Conservation (phyloP, 2,888 invertebrate species). For the Eulithis testata region DNA sequence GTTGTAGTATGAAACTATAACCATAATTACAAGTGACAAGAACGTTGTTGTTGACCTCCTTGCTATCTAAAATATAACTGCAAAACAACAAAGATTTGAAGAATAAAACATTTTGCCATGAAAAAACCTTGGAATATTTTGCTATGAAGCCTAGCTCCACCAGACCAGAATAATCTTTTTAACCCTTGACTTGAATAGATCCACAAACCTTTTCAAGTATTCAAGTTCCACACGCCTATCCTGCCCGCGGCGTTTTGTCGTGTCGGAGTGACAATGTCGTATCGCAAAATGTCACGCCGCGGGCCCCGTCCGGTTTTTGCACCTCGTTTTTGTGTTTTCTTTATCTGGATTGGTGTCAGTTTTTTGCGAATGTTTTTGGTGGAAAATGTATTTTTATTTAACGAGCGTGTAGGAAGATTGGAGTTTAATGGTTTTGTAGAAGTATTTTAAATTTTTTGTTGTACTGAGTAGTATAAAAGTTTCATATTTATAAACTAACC, state of each 20-base stretch:
- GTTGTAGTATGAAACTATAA: too few relatives aligned
- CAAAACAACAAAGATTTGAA: too few relatives aligned
- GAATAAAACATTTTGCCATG: too few relatives aligned
- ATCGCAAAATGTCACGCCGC: slow-evolving; percentile 34
- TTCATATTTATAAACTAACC: too few relatives aligned
- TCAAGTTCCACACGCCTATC: slow-evolving; percentile 14
- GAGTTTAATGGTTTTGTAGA: not conserved
- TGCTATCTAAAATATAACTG: too few relatives aligned
- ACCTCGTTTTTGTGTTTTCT: slow-evolving; percentile 45
- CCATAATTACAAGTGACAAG: too few relatives aligned
- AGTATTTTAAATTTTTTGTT: not conserved
- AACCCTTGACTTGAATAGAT: slow-evolving; percentile 8
- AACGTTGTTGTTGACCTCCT: too few relatives aligned
- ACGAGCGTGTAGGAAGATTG: slow-evolving; percentile 16
- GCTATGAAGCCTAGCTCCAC: not conserved
- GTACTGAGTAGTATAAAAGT: not conserved
- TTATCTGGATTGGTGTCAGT: slow-evolving; percentile 40
- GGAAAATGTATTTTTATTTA: slow-evolving; percentile 30
- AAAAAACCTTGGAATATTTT: too few relatives aligned
- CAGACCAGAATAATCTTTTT: not conserved
- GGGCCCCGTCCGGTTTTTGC: slow-evolving; percentile 36
- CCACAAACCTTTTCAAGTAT: slow-evolving; percentile 15
- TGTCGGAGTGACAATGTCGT: slow-evolving; percentile 32
- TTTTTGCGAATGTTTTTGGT: slow-evolving; percentile 29
- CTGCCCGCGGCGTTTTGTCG: slow-evolving; percentile 35